Percentiles rank a stretch among this genome's conserved stretches.
phyloP scores from a whole-genome alignment of 2,113 vertebrate genomes.

The Dipodomys stephensi region DNA sequence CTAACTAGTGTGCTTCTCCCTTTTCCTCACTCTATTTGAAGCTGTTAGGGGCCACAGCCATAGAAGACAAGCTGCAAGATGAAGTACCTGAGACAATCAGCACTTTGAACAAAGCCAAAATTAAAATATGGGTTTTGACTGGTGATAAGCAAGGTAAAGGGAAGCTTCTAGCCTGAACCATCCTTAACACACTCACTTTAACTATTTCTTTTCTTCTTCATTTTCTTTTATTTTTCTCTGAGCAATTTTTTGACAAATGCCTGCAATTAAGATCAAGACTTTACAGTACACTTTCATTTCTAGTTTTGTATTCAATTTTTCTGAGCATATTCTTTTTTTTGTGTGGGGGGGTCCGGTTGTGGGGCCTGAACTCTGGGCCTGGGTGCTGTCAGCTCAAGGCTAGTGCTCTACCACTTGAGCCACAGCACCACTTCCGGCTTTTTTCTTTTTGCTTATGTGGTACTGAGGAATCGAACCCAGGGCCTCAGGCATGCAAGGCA shows the following conservation, averaged over 20 bases:
- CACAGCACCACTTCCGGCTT: too few species aligned
- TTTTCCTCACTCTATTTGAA: slow-evolving; percentile 76
- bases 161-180: background rate
- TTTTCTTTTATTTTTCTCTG: background rate
- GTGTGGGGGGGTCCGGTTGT: too few species aligned
- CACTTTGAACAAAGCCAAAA: slow-evolving; percentile 93
- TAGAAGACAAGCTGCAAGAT: slow-evolving; percentile 98
- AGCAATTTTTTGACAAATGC: slow-evolving; percentile 16
- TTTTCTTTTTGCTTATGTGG: too few species aligned
- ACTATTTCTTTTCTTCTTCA: background rate
- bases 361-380: too few species aligned
- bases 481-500: too few species aligned
- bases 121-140: slow-evolving; percentile 97
- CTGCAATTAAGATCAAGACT: background rate
- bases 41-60: slow-evolving; percentile 94
- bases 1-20: background rate
- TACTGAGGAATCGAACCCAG: too few species aligned
- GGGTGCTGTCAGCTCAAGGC: too few species aligned
- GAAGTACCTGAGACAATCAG: slow-evolving; percentile 95
- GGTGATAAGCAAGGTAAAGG: slow-evolving; percentile 96
- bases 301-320: background rate
- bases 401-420: too few species aligned
- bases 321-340: background rate
- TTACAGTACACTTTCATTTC: background rate
- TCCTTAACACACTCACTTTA: background rate